These are phyloP conservation scores for Anthopleura sola DNA, from an alignment of 64 coral and sea anemone species.

Conservation along the genomic window DNA sequence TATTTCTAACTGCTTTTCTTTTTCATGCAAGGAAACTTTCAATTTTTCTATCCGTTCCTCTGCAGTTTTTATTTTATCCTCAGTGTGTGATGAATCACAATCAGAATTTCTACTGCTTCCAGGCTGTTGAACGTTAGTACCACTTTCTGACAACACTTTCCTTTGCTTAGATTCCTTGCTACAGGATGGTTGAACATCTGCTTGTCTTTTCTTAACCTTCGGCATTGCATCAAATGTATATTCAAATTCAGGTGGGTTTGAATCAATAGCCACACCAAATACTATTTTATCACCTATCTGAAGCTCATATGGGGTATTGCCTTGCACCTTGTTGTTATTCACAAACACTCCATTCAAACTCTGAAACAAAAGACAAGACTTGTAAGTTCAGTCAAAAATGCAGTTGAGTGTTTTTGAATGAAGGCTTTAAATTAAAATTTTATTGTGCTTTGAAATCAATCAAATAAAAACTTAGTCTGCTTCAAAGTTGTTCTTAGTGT, in stretches of 20 bases:
- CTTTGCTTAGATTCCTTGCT: slow-evolving; percentile 55
- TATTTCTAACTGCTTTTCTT: slow-evolving; percentile 72
- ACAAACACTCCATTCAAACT: slow-evolving; percentile 98
- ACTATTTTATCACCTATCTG: slow-evolving; percentile 74
- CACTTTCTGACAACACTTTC: slow-evolving; percentile 60
- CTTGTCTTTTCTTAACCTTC: slow-evolving; percentile 64
- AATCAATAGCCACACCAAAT: slow-evolving; percentile 87
- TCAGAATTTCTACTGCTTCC: not conserved
- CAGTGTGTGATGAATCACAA: not conserved
- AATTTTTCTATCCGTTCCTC: slow-evolving; percentile 86
- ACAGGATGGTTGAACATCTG: slow-evolving; percentile 23
- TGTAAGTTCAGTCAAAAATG: too few species aligned
- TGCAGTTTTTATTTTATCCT: slow-evolving; percentile 73
- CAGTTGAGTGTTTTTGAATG: too few species aligned
- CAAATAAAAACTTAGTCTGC: too few species aligned
- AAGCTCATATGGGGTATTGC: slow-evolving; percentile 45
- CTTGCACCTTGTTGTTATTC: slow-evolving; percentile 67
- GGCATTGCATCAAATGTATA: slow-evolving; percentile 78
- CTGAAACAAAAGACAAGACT: slow-evolving; percentile 43
- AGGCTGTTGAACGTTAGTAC: slow-evolving; percentile 38
- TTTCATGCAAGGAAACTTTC: slow-evolving; percentile 56
- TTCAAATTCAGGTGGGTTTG: slow-evolving; percentile 89
- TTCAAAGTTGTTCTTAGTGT: too few species aligned
- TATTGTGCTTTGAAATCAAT: too few species aligned
- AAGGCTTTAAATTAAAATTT: too few species aligned